Base-by-base conservation (phyloP, 2,797 vertebrate species). In the Octomys mimax region DNA sequence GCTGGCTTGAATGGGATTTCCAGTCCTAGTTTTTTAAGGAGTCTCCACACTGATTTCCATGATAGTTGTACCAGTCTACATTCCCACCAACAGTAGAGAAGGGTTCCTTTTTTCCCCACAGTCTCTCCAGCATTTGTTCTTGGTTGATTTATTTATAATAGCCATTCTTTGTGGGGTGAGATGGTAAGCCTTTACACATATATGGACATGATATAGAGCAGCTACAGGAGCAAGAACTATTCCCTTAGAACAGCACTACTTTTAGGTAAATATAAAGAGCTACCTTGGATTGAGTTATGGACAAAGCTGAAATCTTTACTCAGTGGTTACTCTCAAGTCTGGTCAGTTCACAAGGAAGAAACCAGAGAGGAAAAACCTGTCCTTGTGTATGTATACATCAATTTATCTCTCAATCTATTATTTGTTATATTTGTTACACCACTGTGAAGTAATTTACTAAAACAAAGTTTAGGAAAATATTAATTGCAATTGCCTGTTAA, bases 371-470 rank as follows among this genome's bases (percentile, higher is more conserved):
- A 83, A 91, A 71, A 46, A 6, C n/a, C 19, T 9, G 39, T 59
- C 42, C 52, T 7, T 70, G 16, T 21, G 13, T 57, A 36, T 71
- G 28, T 49, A 28, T 59, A 31, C 22, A 54, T 5, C 33, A 70
- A 8, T 49, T 21, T 66, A 33, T 21, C 42, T 71, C 54, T 28
- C 66, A 31, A 5, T 70, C 26, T 33, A 49, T 68, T 49, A 52
- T 39, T 39, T 42, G 33, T 62, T 81, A 42, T 49, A 52, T 39
- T 39, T 42, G 33, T 62, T 81, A 42, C 4, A 83, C 2, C 24
- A 85, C 46, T 80, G 24, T 61, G 85, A 79, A 87, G 78, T 88
- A 52, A 61, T 73, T 89, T 70, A 14, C 54, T 86, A 80, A 89
- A 89, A 24, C 86, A 1, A 64, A 86, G 26, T 81, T 52, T 61